These are phyloP conservation scores for Drosophila cracens DNA, from an alignment of 2,888 invertebrate genomes.

Conservation along the genomic window DNA sequence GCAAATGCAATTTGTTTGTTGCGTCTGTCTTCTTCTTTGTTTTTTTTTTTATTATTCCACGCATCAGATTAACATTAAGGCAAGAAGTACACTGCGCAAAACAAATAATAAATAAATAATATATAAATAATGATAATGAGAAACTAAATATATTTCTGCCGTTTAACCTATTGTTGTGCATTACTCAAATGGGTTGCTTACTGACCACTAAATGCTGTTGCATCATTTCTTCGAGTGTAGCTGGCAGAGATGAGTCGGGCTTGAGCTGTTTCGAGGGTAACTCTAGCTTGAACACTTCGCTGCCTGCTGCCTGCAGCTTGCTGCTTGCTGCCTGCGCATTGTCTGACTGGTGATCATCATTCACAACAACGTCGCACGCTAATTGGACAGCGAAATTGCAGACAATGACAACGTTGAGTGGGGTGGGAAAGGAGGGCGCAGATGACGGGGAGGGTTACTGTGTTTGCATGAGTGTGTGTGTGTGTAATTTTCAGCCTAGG, in stretches of 20 bases:
- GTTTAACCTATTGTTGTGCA: not conserved
- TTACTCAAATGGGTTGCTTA: not conserved
- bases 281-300: not conserved
- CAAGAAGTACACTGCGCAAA: not conserved
- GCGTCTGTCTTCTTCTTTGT: not conserved
- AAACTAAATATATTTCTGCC: not conserved
- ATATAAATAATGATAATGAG: not conserved
- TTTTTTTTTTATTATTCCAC: constrained; percentile 12
- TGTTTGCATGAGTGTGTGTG: not conserved
- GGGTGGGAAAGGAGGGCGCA: not conserved
- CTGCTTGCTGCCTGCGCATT: constrained; percentile 68
- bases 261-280: not conserved
- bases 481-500: not conserved
- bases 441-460: not conserved
- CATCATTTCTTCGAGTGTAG: not conserved
- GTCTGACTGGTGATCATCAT: constrained; percentile 78
- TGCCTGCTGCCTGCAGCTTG: constrained; percentile 22
- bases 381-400: constrained; percentile 77
- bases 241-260: not conserved
- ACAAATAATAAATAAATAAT: not conserved
- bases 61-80: constrained; percentile 63
- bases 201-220: not conserved
- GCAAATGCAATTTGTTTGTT: constrained; percentile 71
- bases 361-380: constrained; percentile 77
- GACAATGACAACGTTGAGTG: constrained; percentile 8